Percentiles rank a stretch among this genome's conserved stretches.
phyloP scores from a whole-genome alignment of 2,888 invertebrate species.

The Copidosoma aretas region DNA sequence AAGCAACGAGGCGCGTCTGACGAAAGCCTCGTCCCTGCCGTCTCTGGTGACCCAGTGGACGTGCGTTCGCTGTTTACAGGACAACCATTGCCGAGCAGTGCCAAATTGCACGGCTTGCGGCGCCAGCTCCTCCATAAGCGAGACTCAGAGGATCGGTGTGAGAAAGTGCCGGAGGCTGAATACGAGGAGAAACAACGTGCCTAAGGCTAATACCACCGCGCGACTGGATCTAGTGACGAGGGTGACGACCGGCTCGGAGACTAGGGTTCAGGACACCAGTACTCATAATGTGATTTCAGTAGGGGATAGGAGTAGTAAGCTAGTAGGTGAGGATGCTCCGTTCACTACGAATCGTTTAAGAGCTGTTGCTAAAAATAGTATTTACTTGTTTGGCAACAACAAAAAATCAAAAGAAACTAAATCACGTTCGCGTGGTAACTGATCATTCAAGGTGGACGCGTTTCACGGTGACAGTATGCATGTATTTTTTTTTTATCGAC shows the following conservation, averaged over 20 bases:
- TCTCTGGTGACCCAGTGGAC: conserved; percentile 66
- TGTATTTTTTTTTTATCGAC: conserved; percentile 25
- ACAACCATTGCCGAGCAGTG: conserved; percentile 70
- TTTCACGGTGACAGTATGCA: background rate
- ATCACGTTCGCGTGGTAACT: background rate
- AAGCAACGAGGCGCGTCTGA: conserved; percentile 42
- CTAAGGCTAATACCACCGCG: conserved; percentile 44
- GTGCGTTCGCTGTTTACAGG: conserved; percentile 76
- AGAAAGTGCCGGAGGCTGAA: conserved; percentile 55
- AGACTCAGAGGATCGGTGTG: conserved; percentile 57
- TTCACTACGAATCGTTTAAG: background rate
- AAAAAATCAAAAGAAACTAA: background rate
- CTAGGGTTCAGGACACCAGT: conserved; percentile 51
- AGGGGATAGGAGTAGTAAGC: conserved; percentile 24
- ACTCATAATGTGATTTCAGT: conserved; percentile 44
- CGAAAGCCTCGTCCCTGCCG: conserved; percentile 56
- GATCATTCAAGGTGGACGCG: background rate
- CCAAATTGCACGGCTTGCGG: conserved; percentile 78
- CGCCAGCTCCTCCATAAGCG: conserved; percentile 62
- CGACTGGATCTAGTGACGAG: conserved; percentile 49
- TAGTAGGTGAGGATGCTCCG: conserved; percentile 15
- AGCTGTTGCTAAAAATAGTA: too few relatives aligned
- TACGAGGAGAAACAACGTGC: conserved; percentile 48
- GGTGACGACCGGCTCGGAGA: conserved; percentile 50
- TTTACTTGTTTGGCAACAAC: background rate